Evolutionary conservation across 1,140 invertebrate genomes (phyloP).

Genomic region (Phymorhynchus buccinoides): DNA sequence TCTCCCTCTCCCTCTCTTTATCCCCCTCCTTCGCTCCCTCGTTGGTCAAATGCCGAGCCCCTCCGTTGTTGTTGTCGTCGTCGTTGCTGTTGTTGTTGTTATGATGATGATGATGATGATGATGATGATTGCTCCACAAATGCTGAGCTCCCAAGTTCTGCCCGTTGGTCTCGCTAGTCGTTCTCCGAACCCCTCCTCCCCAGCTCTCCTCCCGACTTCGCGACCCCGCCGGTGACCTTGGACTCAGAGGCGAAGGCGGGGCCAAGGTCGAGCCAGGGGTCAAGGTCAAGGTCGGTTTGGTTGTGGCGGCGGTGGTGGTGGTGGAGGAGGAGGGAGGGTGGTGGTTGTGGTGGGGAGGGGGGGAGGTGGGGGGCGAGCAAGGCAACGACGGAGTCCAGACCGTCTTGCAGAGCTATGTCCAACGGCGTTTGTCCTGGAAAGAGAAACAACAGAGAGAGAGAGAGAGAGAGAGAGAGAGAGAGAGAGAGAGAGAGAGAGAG

Average conservation of each 20-base stretch:
- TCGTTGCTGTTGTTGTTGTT: no score
- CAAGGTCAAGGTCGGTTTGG: no score
- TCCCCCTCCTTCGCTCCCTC: not conserved
- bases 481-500: constrained; percentile 8
- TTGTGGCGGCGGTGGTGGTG: not conserved
- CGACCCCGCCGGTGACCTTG: not conserved
- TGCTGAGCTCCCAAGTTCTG: not conserved
- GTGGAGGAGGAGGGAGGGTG: not conserved
- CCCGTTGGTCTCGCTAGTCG: not conserved
- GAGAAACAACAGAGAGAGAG: not conserved
- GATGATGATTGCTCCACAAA: not conserved
- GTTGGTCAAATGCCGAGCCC: no score
- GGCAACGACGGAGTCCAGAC: not conserved
- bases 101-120: no score
- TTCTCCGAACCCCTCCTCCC: not conserved
- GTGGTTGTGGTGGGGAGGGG: not conserved
- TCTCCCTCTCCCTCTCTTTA: not conserved
- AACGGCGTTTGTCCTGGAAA: constrained; percentile 20
- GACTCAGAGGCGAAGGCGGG: constrained; percentile 1
- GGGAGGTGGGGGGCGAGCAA: not conserved
- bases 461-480: not conserved
- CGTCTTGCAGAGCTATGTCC: not conserved
- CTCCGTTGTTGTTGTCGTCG: no score
- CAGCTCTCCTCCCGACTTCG: not conserved
- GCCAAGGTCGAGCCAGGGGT: not conserved